These are phyloP conservation scores for Lumbricus terrestris DNA, from an alignment of 2,888 invertebrate species.

Conservation along the genomic window DNA sequence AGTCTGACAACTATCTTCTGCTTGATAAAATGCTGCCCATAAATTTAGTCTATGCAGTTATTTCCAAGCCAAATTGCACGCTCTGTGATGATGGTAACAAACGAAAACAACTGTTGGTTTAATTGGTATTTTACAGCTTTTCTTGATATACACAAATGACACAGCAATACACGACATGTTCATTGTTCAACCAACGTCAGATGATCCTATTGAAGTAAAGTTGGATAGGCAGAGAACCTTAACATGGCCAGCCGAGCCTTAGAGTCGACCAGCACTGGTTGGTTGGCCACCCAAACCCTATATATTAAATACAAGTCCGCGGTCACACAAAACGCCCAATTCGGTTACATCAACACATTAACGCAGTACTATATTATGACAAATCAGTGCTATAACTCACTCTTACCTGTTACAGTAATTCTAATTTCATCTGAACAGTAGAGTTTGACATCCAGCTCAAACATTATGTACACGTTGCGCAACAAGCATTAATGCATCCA, in stretches of 20 bases:
- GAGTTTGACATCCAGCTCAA: neutral
- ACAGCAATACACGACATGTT: neutral
- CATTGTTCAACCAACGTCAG: neutral
- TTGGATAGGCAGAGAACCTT: neutral
- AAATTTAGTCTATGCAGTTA: neutral
- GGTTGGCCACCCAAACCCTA: neutral
- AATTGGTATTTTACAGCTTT: conserved; percentile 3
- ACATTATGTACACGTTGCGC: neutral
- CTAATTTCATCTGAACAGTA: neutral
- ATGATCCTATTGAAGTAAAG: neutral
- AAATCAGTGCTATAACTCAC: neutral
- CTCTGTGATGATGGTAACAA: neutral
- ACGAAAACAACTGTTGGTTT: neutral
- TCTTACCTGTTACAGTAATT: neutral
- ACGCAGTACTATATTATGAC: neutral
- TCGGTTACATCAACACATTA: neutral
- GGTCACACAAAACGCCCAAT: neutral
- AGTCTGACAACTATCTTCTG: too few relatives aligned
- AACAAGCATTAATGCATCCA: neutral
- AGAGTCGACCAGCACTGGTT: neutral
- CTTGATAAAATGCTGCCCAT: neutral
- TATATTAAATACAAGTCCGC: neutral
- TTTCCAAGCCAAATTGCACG: neutral
- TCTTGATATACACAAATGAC: neutral
- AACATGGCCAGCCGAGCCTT: neutral